A percentile compares a stretch with the other conserved stretches of the same genome.
Conservation (phyloP, 2,888 invertebrate species). For the Harpagoxenus sublaevis region DNA sequence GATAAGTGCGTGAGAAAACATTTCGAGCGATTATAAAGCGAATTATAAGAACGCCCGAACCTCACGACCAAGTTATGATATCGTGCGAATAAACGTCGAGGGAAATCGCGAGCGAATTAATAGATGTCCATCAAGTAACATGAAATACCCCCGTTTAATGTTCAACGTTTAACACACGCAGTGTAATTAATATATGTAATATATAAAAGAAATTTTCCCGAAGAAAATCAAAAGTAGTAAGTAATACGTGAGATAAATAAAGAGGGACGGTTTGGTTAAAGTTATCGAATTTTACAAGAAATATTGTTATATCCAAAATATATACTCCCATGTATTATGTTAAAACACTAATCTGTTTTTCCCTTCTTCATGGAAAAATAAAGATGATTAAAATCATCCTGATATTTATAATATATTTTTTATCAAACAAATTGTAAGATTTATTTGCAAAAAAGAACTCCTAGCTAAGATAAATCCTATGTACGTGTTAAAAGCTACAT, state of each 20-base stretch:
- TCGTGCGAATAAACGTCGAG: conserved; percentile 15
- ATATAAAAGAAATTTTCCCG: conserved; percentile 13
- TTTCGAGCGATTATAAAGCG: conserved; percentile 13
- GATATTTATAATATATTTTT: neutral
- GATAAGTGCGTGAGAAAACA: conserved; percentile 10
- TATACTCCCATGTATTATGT: neutral
- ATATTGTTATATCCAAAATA: neutral
- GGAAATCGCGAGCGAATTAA: conserved; percentile 15
- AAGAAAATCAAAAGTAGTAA: conserved; percentile 43
- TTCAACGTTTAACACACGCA: conserved; percentile 21
- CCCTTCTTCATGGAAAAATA: neutral
- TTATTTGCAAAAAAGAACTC: neutral
- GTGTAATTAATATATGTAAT: conserved; percentile 19
- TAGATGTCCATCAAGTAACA: conserved; percentile 22
- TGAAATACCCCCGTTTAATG: conserved; percentile 32
- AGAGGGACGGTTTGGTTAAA: neutral
- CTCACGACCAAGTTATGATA: conserved; percentile 26
- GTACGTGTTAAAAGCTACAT: neutral
- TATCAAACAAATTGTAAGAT: neutral
- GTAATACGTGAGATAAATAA: neutral
- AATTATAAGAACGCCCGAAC: conserved; percentile 11
- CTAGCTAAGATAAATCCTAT: neutral
- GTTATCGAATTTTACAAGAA: conserved; percentile 6
- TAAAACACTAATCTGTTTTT: neutral
- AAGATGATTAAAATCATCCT: too few relatives aligned